Evolutionary conservation across 1,140 invertebrate species (phyloP).

Genomic region (Dreissena rostriformis): DNA sequence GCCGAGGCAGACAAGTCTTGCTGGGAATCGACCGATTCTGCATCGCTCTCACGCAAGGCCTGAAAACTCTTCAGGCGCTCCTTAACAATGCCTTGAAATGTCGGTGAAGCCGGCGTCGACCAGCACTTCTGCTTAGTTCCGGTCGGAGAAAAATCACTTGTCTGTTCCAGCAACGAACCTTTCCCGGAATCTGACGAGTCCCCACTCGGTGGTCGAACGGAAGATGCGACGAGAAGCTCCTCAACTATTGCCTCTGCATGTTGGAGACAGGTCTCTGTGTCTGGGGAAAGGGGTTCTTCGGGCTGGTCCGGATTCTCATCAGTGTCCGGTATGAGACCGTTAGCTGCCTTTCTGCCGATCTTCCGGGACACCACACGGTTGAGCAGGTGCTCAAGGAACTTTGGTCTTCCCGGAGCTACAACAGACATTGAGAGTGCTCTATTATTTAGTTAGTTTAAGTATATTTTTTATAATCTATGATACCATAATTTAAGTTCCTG

Average conservation of each 20-base stretch:
- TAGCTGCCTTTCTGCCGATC: not conserved
- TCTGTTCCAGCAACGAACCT: slow-evolving; percentile 47
- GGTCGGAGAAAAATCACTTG: slow-evolving; percentile 57
- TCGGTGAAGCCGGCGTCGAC: slow-evolving; percentile 55
- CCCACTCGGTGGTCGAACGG: slow-evolving; percentile 34
- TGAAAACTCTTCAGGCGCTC: slow-evolving; percentile 48
- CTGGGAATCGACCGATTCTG: slow-evolving; percentile 27
- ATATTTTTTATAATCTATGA: too few species aligned
- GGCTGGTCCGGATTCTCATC: slow-evolving; percentile 11
- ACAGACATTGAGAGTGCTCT: not conserved
- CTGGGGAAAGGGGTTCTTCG: slow-evolving; percentile 42
- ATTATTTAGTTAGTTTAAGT: too few species aligned
- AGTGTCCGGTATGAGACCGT: slow-evolving; percentile 11
- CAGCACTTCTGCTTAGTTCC: slow-evolving; percentile 32
- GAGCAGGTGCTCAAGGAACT: slow-evolving; percentile 55
- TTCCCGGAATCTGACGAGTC: slow-evolving; percentile 51
- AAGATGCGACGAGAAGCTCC: slow-evolving; percentile 25
- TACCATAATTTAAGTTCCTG: too few species aligned
- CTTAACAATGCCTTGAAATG: slow-evolving; percentile 53
- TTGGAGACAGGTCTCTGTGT: slow-evolving; percentile 39
- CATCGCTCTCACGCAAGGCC: slow-evolving; percentile 45
- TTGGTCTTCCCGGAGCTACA: slow-evolving; percentile 53
- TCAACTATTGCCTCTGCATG: slow-evolving; percentile 49
- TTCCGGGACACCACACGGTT: slow-evolving; percentile 38
- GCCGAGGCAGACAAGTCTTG: not conserved